Base-by-base conservation (phyloP, 2,888 invertebrate genomes). In the Ectemnius cavifrons region DNA sequence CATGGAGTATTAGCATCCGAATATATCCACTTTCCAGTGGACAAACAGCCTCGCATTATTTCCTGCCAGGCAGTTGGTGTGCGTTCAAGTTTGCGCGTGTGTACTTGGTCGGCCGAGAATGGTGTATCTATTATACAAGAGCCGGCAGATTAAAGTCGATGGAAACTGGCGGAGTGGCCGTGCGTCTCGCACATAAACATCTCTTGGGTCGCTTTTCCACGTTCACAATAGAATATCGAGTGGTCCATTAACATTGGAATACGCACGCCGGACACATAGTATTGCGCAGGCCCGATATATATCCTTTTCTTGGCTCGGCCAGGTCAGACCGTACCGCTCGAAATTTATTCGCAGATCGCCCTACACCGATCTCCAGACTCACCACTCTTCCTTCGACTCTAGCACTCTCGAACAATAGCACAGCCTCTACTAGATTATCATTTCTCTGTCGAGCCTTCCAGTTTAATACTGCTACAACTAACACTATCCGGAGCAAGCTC, bases 1-100 rank as follows among this genome's bases (percentile, higher is more conserved):
- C 37, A 11, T 6, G 8, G 6, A 6, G 37, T 37, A 37, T 71
- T 67, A 63, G 49, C 63, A 66, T 68, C 49, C 20, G 61, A 65
- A 73, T 64, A 73, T 64, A 57, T 63, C 45, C 28, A 45, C n/a
- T 23, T 63, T 28, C 13, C 16, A 28, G 28, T 16, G 56, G 27
- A 11, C 64, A 28, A 45, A 37, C 52, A 11, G 11, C n/a, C 2
- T n/a, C 4, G 63, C 14, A 63, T 68, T 60, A 73, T 69, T 57
- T 58, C 16, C 45, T 57, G 18, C 23, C 23, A 20, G 23, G 0
- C 1, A 23, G 23, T 23, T 23, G 3, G 23, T 23, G 18, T 45
- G 16, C 28, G 18, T 46, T 5, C 20, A 60, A 28, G 20, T 23
- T 28, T 14, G 11, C 11, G n/a, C 28, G 1, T n/a, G n/a, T 8